Evolutionary conservation across 1,140 invertebrate species (phyloP).

Genomic region (Nasonia longicornis): DNA sequence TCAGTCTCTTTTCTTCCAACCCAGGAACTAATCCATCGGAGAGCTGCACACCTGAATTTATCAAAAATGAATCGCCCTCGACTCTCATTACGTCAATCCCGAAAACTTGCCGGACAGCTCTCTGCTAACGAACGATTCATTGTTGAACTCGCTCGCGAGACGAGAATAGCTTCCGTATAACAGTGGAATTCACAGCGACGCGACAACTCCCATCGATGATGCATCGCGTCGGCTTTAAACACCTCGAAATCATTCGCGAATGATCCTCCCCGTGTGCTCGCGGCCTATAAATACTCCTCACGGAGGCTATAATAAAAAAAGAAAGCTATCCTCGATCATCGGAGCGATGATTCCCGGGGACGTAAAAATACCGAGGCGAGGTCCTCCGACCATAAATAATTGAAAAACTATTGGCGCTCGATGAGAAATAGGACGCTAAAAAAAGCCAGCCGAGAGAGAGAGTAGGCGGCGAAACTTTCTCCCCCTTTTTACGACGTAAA

Average conservation of each 20-base stretch:
- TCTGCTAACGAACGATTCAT: background rate
- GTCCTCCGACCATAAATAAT: background rate
- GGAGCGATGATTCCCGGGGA: background rate
- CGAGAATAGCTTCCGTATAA: background rate
- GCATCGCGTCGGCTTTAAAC: too few species aligned
- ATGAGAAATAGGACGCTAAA: conserved; percentile 4
- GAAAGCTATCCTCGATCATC: background rate
- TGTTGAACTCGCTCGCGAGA: background rate
- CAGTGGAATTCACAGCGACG: background rate
- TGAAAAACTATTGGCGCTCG: background rate
- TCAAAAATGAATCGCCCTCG: background rate
- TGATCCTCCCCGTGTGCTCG: too few species aligned
- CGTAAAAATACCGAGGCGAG: conserved; percentile 3
- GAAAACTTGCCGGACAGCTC: background rate
- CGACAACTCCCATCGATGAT: background rate
- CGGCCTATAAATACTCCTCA: background rate
- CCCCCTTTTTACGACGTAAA: background rate
- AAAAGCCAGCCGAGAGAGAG: background rate
- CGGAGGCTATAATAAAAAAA: background rate
- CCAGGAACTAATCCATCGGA: too few species aligned
- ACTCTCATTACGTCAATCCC: background rate
- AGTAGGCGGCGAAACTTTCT: background rate
- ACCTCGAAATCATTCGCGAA: too few species aligned
- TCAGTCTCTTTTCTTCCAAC: too few species aligned
- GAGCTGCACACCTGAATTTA: background rate